phyloP scores from a whole-genome alignment of 1,140 invertebrate genomes.

The Venustaconcha ellipsiformis region DNA sequence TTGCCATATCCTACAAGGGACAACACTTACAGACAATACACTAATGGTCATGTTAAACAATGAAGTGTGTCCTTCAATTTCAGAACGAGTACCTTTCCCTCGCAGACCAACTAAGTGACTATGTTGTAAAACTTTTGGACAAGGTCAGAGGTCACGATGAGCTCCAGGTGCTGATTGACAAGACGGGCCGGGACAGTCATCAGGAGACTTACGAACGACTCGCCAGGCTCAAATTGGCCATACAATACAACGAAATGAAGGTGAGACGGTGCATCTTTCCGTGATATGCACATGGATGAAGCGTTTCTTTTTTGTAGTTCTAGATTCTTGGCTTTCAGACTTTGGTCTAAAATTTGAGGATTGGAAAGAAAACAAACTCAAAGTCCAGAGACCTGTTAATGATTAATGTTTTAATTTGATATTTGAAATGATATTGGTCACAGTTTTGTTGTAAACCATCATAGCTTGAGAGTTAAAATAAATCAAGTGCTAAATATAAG shows the following conservation, averaged over 20 bases:
- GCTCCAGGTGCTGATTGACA: slow-evolving; percentile 63
- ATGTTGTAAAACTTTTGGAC: slow-evolving; percentile 64
- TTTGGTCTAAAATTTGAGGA: neutral
- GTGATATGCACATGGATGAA: neutral
- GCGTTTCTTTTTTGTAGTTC: neutral
- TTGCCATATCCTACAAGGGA: neutral
- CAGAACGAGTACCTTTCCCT: slow-evolving; percentile 73
- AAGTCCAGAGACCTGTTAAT: neutral
- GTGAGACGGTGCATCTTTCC: slow-evolving; percentile 22
- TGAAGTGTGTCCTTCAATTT: slow-evolving; percentile 14
- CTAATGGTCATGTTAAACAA: neutral
- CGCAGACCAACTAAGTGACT: slow-evolving; percentile 70
- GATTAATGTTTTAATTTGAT: neutral
- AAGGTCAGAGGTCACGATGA: slow-evolving; percentile 66
- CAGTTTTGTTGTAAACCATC: neutral
- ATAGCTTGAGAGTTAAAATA: no score
- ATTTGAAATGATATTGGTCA: neutral
- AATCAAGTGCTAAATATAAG: no score
- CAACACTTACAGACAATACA: neutral
- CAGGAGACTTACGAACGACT: slow-evolving; percentile 65
- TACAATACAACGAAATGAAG: slow-evolving; percentile 67
- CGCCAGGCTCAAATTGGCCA: slow-evolving; percentile 62
- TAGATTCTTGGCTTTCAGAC: neutral
- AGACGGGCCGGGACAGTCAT: slow-evolving; percentile 51
- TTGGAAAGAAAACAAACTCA: neutral